Percentiles rank a stretch among this genome's conserved stretches.
phyloP scores from a whole-genome alignment of 2,113 vertebrate genomes.

The human (Homo sapiens) region GRCh38 chr13:91383001-91383500 shows the following conservation, averaged over 20 bases:
- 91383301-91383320: background rate
- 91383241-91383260: background rate
- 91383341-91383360: background rate
- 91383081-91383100: background rate
- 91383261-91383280: conserved; percentile 10
- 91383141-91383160: background rate
- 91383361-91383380: conserved; percentile 40
- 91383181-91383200: background rate
- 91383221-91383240: background rate
- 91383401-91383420: conserved; percentile 50
- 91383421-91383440: conserved; percentile 54
- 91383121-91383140: background rate
- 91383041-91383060: background rate
- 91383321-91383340: conserved; percentile 33
- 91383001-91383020: background rate
- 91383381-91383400: conserved; percentile 47
- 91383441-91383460: conserved; percentile 49
- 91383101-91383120: background rate
- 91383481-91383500: conserved; percentile 37
- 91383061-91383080: background rate
- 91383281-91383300: background rate
- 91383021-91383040: background rate
- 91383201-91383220: background rate
- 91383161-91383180: conserved; percentile 27
- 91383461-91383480: conserved; percentile 42